Percentiles rank a stretch among this genome's conserved stretches.
Conservation (phyloP, 2,113 vertebrate genomes). For the Ceratotherium simum region DNA sequence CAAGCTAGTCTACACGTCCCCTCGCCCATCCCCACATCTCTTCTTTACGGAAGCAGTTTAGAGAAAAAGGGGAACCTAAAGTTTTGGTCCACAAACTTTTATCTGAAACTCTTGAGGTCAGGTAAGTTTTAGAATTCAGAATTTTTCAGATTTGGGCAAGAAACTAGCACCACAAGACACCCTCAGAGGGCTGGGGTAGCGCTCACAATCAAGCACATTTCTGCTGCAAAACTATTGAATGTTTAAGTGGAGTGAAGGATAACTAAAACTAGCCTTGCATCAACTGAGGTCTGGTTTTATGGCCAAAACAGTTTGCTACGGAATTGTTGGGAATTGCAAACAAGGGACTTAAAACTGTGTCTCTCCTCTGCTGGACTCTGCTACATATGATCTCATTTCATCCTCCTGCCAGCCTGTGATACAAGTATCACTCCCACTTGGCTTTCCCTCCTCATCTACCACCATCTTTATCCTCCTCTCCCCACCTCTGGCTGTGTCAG, state of each 20-base stretch:
- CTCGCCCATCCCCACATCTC: no score
- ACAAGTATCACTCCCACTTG: neutral
- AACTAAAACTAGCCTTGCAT: neutral
- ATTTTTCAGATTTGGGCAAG: neutral
- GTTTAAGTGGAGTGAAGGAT: neutral
- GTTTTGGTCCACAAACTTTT: neutral
- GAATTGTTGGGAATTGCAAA: neutral
- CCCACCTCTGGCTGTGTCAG: neutral
- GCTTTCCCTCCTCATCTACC: neutral
- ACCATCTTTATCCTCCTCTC: neutral
- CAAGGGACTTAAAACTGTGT: neutral
- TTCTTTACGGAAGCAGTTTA: neutral
- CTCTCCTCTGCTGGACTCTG: neutral
- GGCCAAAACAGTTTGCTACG: neutral
- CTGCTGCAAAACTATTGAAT: no score
- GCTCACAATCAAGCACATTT: neutral
- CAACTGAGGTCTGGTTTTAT: neutral
- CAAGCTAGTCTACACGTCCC: no score
- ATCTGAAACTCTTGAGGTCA: neutral
- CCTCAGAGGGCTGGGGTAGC: fast-evolving
- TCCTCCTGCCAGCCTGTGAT: neutral
- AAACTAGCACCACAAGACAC: neutral
- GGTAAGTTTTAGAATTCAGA: neutral
- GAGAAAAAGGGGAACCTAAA: neutral
- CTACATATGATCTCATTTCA: neutral